A percentile compares a stretch with the other conserved stretches of the same genome.
Conservation (phyloP, 2,113 vertebrate species). For the Sciurus niger region DNA sequence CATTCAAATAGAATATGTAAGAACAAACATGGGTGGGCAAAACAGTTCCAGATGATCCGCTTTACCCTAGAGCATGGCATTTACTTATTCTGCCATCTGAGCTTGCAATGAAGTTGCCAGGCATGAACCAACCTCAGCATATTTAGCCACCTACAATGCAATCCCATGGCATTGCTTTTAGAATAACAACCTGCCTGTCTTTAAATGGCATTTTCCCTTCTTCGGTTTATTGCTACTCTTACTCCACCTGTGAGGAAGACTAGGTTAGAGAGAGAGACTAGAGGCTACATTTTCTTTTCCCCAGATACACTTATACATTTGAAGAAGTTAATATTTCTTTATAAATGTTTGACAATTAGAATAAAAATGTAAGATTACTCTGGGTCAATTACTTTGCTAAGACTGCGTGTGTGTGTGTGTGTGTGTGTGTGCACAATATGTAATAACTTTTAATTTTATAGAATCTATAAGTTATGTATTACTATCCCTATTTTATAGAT, state of each 20-base stretch:
- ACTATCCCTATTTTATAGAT: background rate
- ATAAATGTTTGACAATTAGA: background rate
- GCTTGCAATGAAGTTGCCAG: background rate
- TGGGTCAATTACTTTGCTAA: background rate
- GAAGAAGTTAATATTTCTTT: background rate
- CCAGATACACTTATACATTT: background rate
- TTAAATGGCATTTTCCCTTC: constrained; percentile 11
- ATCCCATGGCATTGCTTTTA: background rate
- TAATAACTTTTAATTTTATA: constrained; percentile 41
- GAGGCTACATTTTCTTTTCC: constrained; percentile 26
- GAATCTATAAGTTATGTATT: background rate
- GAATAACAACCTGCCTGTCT: background rate
- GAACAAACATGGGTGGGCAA: background rate
- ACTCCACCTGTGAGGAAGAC: background rate
- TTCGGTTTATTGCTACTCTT: background rate
- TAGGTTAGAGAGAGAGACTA: background rate
- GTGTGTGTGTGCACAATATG: background rate
- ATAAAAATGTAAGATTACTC: background rate
- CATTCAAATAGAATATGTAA: background rate
- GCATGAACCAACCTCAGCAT: background rate
- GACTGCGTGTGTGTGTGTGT: background rate
- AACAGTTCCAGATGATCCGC: background rate
- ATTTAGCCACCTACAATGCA: background rate
- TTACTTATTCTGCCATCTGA: background rate
- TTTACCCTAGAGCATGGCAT: background rate